Base-by-base conservation (phyloP, 2,797 vertebrate genomes). In the Hoplostethus mediterraneus region DNA sequence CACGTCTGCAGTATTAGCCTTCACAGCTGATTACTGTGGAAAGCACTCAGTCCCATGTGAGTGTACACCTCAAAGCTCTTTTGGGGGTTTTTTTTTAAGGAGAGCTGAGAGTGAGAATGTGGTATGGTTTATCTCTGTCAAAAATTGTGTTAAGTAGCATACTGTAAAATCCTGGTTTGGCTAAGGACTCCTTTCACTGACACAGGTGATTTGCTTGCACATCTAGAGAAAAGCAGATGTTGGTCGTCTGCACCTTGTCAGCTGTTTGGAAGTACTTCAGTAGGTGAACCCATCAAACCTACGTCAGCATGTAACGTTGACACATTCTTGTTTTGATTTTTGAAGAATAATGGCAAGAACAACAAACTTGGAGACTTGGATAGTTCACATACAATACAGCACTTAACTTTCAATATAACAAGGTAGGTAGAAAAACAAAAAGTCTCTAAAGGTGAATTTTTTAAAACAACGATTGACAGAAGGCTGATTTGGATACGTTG, bases 161-260 rank as follows among this genome's bases (percentile, higher is more conserved):
- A 33, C 33, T 33, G 5, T 33, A 6, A 33, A 33, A 4, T 17
- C 8, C 4, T 67, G 21, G 9, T 30, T 73, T 57, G 38, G n/a
- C 47, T 38, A 66, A 40, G 45, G 30, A 12, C 36, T 42, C 17
- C 58, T 61, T 21, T 58, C 48, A 11, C 3, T 60, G 25, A 61
- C 65, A 36, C 36, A 36, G 6, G 6, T 63, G 25, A 59, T 64
- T 65, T 3, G 55, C 42, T 17, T 28, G 40, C 42, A 75, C 51
- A 57, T 78, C 47, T 75, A 62, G 58, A 66, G 55, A 69, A 66
- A 71, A 45, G n/a, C 48, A 75, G 25, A 54, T 33, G 28, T 30
- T 42, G 45, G 9, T 31, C 44, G 14, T 28, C 13, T 68, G 48
- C 61, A 55, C 6, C 21, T 11, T 66, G 31, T 73, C 33, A 63